These are phyloP conservation scores for Rugalucina vietnamica DNA, from an alignment of 2,888 invertebrate species.

Conservation along the genomic window DNA sequence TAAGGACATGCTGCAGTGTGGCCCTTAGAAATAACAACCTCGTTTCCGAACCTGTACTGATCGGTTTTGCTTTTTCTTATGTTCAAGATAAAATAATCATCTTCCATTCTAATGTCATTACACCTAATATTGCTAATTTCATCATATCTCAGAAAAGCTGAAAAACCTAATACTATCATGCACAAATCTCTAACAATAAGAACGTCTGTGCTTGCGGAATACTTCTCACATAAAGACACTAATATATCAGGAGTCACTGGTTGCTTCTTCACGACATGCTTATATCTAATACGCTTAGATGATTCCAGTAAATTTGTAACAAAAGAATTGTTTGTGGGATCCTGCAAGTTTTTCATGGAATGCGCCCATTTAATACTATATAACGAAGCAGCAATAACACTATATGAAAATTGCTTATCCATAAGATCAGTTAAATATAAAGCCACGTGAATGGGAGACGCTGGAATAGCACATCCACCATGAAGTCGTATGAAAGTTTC, in stretches of 20 bases:
- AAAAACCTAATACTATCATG: slow-evolving; percentile 45
- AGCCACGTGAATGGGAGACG: slow-evolving; percentile 37
- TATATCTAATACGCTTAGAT: not conserved
- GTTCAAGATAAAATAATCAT: slow-evolving; percentile 32
- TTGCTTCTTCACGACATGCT: slow-evolving; percentile 31
- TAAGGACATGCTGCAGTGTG: slow-evolving; percentile 50
- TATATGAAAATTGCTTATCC: slow-evolving; percentile 16
- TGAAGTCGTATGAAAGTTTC: slow-evolving; percentile 21
- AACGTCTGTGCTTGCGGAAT: slow-evolving; percentile 18
- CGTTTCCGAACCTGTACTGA: slow-evolving; percentile 41
- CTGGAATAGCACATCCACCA: slow-evolving; percentile 24
- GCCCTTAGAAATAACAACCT: slow-evolving; percentile 52
- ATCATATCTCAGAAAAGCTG: slow-evolving; percentile 34
- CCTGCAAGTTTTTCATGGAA: not conserved
- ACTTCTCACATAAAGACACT: slow-evolving; percentile 22
- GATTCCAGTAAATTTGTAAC: not conserved
- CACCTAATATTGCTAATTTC: slow-evolving; percentile 35
- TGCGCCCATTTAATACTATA: slow-evolving; percentile 18
- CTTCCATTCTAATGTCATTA: slow-evolving; percentile 30
- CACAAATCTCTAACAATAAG: slow-evolving; percentile 41
- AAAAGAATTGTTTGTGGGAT: slow-evolving; percentile 22
- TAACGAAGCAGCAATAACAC: slow-evolving; percentile 28
- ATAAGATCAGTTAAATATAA: slow-evolving; percentile 39
- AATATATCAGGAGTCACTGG: slow-evolving; percentile 42
- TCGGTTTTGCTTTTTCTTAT: slow-evolving; percentile 57